Conservation (phyloP, 2,113 vertebrate species). For the Gobiocypris rarus region DNA sequence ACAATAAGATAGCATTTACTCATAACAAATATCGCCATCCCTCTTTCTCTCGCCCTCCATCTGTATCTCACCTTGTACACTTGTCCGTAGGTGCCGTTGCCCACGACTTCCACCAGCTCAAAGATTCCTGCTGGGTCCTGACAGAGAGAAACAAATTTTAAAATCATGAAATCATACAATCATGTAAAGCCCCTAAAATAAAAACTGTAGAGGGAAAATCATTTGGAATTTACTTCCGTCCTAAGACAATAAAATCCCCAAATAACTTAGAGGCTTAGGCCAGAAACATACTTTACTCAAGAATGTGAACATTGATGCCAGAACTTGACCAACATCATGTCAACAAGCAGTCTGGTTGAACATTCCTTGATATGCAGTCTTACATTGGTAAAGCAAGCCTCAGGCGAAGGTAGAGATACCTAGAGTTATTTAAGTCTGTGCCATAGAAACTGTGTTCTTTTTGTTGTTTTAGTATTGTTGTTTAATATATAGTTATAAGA, state of each 20-base stretch:
- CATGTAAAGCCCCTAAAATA: neutral
- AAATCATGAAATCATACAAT: neutral
- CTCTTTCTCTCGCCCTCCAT: neutral
- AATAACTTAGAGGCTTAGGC: neutral
- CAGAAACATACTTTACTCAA: neutral
- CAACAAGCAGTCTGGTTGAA: neutral
- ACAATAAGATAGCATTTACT: neutral
- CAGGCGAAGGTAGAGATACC: neutral
- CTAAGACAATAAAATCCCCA: neutral
- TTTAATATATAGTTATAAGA: neutral
- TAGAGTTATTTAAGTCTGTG: neutral
- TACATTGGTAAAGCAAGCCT: neutral
- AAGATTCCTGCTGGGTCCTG: constrained; percentile 92
- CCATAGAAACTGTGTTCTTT: too few species aligned
- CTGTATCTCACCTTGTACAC: constrained; percentile 85
- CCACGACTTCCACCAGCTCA: constrained; percentile 88
- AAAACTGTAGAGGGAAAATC: neutral
- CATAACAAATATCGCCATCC: neutral
- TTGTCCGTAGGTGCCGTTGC: constrained; percentile 81
- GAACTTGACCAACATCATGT: neutral
- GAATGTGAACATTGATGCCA: neutral
- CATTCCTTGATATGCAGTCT: neutral
- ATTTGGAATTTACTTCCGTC: neutral
- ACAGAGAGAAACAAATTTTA: constrained; percentile 15
- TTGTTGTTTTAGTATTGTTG: too few species aligned